A percentile compares a stretch with the other conserved stretches of the same genome.
Conservation (phyloP, 2,888 invertebrate genomes). For the Tolmerus cingulatus region DNA sequence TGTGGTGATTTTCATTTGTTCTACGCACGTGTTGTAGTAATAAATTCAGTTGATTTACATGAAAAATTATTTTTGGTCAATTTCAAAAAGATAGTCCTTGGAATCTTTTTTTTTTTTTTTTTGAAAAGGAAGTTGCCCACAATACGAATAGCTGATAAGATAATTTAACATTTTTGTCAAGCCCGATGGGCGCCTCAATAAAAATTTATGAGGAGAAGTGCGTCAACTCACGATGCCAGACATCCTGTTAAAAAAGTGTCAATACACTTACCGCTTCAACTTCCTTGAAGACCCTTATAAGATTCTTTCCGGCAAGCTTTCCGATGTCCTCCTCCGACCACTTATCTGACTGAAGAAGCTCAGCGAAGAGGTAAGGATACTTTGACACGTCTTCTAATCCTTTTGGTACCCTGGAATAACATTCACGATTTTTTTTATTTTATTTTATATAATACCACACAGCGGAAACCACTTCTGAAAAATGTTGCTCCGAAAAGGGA, state of each 20-base stretch:
- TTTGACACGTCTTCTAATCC: constrained; percentile 87
- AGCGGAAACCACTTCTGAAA: background rate
- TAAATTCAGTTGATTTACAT: background rate
- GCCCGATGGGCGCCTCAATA: background rate
- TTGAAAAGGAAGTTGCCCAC: background rate
- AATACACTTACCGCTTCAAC: constrained; percentile 80
- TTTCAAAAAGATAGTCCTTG: too few relatives aligned
- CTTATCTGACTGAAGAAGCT: constrained; percentile 78
- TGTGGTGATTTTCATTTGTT: background rate
- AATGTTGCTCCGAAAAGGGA: background rate
- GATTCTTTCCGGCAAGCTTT: constrained; percentile 83
- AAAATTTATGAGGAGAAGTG: background rate
- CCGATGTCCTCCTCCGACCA: constrained; percentile 86
- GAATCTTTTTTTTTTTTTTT: background rate
- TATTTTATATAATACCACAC: background rate
- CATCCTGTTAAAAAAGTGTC: background rate
- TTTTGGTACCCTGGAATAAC: constrained; percentile 67
- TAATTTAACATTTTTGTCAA: constrained; percentile 17
- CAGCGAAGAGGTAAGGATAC: constrained; percentile 83
- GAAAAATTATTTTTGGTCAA: background rate
- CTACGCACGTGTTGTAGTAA: background rate
- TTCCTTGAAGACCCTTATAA: constrained; percentile 79
- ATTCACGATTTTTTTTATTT: background rate
- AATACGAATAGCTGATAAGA: background rate
- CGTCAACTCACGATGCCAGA: background rate